Base-by-base conservation (phyloP, 2,113 vertebrate species). In the Mormoops blainvillei region DNA sequence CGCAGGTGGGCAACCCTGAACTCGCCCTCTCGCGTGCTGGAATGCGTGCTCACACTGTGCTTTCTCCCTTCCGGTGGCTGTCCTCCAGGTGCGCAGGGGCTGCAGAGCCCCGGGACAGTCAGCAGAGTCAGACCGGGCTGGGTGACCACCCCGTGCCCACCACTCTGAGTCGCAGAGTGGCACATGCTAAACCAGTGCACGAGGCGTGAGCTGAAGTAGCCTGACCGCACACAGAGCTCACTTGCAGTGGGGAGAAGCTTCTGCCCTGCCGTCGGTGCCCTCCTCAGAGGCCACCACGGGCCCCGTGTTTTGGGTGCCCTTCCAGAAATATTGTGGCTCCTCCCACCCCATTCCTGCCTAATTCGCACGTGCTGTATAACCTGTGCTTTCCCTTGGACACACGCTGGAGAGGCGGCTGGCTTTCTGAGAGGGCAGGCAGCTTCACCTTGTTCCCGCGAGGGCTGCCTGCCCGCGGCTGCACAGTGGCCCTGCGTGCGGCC, bases 11-110 rank as follows among this genome's bases (percentile, higher is more conserved):
- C 28, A 77, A 36, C 31, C 28, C 26, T 28, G 22, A 20, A 7
- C n/a, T 24, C 0, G 0, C 31, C 61, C 48, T 76, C 45, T 61
- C 52, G 7, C 2, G 0, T 24, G 5, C 12, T 4, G 2, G 38
- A 13, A 77, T 22, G 26, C 28, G 22, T 26, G 11, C 43, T 94
- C 7, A 13, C 2, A 43, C 18, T 5, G 28, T 3, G 11, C 43
- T n/a, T 50, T 70, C 18, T 50, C 41, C 54, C n/a, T 22, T 45
- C 5, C 26, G 36, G 13, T 31, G 50, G n/a, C 77, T 33, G 13
- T 45, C 16, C 5, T 68, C 10, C 52, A 31, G 58, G 19, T 48
- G 26, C 52, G 4, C 2, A n/a, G 3, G 36, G 45, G 12, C 5
- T 15, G 2, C 36, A 31, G 16, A 82, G 76, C 54, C 68, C 14